Conservation (phyloP, 30 jellyfish, hydroid and myxozoan genomes). For the Hydractinia symbiolongicarpus region DNA sequence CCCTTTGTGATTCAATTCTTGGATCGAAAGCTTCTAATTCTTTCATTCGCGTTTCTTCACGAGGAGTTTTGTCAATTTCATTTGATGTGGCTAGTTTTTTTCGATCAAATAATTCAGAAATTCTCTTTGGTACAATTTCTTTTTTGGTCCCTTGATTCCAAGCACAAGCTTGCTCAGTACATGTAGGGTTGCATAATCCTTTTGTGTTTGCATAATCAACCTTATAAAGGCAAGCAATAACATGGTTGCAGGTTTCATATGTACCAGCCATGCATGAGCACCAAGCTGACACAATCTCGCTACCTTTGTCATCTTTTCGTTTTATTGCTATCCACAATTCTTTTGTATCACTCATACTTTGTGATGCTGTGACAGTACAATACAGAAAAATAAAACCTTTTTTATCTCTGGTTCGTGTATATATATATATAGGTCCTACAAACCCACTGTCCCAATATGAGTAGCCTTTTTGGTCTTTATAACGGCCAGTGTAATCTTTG, state of each 20-base stretch:
- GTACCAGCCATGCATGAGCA: constrained; percentile 55
- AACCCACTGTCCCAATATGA: constrained; percentile 51
- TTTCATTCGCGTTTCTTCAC: constrained; percentile 10
- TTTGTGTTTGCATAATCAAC: constrained; percentile 27
- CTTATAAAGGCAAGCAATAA: constrained; percentile 31
- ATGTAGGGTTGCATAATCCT: constrained; percentile 16
- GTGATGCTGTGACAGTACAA: constrained; percentile 44
- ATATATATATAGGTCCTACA: constrained; percentile 29
- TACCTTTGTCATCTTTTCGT: not conserved
- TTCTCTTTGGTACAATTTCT: constrained; percentile 8
- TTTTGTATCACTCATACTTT: constrained; percentile 25
- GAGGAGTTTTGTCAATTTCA: not conserved
- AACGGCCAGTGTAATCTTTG: constrained; percentile 43
- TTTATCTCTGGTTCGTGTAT: constrained; percentile 7
- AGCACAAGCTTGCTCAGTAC: constrained; percentile 19
- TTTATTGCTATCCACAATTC: constrained; percentile 52
- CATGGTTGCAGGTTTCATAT: constrained; percentile 24
- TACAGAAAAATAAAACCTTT: constrained; percentile 22
- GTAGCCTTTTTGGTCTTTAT: constrained; percentile 61
- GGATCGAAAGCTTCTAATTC: constrained; percentile 33
- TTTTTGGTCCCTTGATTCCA: constrained; percentile 27
- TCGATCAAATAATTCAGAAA: constrained; percentile 20
- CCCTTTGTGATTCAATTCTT: constrained; percentile 9
- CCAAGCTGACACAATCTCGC: constrained; percentile 37
- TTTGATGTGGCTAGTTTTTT: constrained; percentile 9